Conservation (phyloP, 2,113 vertebrate species). For the Marmota monax region DNA sequence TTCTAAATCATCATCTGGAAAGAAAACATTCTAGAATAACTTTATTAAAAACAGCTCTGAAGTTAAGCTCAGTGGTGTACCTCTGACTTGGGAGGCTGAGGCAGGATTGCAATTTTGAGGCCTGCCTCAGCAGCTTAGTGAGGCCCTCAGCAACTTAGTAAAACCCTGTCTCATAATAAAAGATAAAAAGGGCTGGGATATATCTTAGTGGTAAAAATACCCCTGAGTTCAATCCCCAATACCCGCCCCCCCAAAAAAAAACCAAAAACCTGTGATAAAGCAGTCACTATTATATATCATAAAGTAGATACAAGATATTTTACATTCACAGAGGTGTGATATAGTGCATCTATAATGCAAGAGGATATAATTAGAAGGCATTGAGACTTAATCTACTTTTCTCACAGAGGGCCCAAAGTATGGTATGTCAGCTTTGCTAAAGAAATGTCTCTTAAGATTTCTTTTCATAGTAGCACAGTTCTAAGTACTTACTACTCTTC, state of each 20-base stretch:
- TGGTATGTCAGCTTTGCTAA: constrained; percentile 74
- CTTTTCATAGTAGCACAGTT: constrained; percentile 69
- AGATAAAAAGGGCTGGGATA: background rate
- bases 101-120: no score
- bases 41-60: constrained; percentile 87
- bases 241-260: background rate
- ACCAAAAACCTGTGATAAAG: constrained; percentile 77
- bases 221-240: background rate
- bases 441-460: constrained; percentile 70
- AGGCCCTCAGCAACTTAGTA: background rate
- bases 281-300: constrained; percentile 87
- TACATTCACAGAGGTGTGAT: constrained; percentile 88
- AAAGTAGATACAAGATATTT: constrained; percentile 87
- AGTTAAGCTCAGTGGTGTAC: background rate
- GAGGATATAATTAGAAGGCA: constrained; percentile 87
- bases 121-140: no score
- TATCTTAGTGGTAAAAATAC: background rate
- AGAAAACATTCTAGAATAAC: constrained; percentile 86
- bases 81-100: background rate
- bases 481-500: constrained; percentile 77
- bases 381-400: constrained; percentile 86
- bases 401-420: constrained; percentile 84
- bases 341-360: constrained; percentile 87
- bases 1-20: constrained; percentile 86
- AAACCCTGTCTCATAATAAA: background rate